phyloP scores from a whole-genome alignment of 2,797 vertebrate species.

The Parauchenoglanis ngamensis region DNA sequence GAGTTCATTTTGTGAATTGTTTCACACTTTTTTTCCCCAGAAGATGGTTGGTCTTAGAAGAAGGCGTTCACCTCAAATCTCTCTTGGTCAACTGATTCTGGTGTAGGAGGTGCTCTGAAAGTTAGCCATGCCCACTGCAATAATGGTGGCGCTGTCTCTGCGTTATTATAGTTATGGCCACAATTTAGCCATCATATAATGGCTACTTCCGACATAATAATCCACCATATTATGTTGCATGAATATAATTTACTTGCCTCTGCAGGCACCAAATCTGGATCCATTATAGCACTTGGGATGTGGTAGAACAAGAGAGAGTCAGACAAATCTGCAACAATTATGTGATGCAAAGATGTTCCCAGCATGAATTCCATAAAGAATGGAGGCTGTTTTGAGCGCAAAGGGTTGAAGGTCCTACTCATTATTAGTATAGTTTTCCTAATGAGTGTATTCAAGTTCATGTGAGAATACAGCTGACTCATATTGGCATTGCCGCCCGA shows the following conservation, averaged over 20 bases:
- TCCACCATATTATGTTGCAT: not conserved
- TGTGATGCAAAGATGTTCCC: not conserved
- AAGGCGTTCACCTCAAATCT: too few relatives aligned
- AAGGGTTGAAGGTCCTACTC: not conserved
- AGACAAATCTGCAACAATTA: constrained; percentile 1
- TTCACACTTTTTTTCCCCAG: too few relatives aligned
- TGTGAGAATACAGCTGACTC: not conserved
- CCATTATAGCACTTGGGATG: not conserved
- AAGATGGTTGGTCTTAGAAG: too few relatives aligned
- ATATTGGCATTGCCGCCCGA: not conserved
- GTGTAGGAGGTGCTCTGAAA: too few relatives aligned
- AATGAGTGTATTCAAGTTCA: not conserved
- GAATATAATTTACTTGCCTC: too few relatives aligned
- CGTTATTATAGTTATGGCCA: too few relatives aligned
- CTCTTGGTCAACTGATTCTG: too few relatives aligned
- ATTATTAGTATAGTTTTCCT: not conserved
- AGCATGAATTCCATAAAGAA: not conserved
- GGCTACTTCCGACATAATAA: not conserved
- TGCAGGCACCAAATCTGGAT: too few relatives aligned
- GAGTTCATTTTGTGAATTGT: too few relatives aligned
- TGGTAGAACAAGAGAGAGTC: not conserved
- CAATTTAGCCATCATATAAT: not conserved
- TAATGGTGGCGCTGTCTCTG: not conserved
- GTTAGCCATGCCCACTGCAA: too few relatives aligned
- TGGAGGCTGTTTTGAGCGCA: not conserved